Conservation (phyloP, 2,888 invertebrate species). For the Apocheima hispidaria region DNA sequence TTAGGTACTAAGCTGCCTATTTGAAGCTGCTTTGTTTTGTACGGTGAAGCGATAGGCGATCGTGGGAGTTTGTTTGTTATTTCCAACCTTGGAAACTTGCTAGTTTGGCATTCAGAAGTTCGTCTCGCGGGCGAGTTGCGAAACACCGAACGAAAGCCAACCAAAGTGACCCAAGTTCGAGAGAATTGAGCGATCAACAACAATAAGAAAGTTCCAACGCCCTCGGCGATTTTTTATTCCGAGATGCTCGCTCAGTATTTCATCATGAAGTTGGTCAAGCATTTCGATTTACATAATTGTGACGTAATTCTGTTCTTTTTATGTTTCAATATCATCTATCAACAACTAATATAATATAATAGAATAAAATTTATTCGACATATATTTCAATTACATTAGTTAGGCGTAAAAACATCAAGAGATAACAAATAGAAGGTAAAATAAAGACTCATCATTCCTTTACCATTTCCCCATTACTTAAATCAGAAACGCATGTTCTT, state of each 20-base stretch:
- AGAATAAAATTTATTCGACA: too few species aligned
- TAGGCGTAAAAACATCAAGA: too few species aligned
- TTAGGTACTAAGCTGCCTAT: constrained; percentile 47
- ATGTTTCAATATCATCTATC: not conserved
- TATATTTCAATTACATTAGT: too few species aligned
- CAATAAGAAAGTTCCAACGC: constrained; percentile 69
- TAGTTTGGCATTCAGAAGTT: constrained; percentile 73
- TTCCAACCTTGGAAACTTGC: constrained; percentile 70
- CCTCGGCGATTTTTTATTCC: constrained; percentile 68
- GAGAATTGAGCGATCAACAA: constrained; percentile 60
- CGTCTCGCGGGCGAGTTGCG: constrained; percentile 56
- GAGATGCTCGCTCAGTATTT: constrained; percentile 58
- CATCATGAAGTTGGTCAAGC: constrained; percentile 40
- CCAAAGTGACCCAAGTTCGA: constrained; percentile 69
- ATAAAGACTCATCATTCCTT: too few species aligned
- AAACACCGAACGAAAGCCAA: constrained; percentile 65
- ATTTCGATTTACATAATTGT: not conserved
- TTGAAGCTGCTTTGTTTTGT: constrained; percentile 62
- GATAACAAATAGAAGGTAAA: too few species aligned
- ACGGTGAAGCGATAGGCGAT: constrained; percentile 44
- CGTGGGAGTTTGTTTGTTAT: constrained; percentile 47
- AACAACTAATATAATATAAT: not conserved
- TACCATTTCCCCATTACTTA: too few species aligned
- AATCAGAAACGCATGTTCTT: too few species aligned
- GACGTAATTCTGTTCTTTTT: not conserved